These are phyloP conservation scores for Benitochromis conjunctus DNA, from an alignment of 2,113 vertebrate species.

Conservation along the genomic window DNA sequence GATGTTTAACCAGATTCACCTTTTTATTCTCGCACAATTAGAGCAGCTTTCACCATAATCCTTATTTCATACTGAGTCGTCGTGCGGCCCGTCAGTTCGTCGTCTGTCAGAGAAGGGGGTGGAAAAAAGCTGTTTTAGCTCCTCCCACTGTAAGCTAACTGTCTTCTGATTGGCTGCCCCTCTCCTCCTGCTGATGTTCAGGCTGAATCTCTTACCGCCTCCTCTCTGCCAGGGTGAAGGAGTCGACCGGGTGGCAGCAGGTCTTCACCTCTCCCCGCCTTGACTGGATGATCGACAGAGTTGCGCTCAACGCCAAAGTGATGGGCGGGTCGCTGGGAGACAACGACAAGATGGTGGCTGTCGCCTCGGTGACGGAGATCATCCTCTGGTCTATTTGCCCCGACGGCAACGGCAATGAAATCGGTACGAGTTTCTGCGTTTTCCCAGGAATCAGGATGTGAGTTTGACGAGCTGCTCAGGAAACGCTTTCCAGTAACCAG, in stretches of 20 bases:
- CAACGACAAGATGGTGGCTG: constrained; percentile 92
- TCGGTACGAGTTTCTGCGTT: constrained; percentile 64
- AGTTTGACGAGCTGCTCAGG: not conserved
- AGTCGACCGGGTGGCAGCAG: constrained; percentile 89
- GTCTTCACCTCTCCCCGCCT: constrained; percentile 86
- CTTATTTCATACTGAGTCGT: not conserved
- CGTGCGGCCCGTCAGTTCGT: fast-evolving
- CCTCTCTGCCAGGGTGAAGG: constrained; percentile 80
- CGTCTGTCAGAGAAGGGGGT: not conserved
- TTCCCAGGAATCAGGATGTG: fast-evolving
- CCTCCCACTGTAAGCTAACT: not conserved
- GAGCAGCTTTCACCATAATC: not conserved
- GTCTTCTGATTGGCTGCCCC: not conserved
- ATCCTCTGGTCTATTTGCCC: constrained; percentile 87
- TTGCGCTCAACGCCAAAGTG: constrained; percentile 87
- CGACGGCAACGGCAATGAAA: constrained; percentile 84
- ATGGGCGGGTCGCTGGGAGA: constrained; percentile 83
- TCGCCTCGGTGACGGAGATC: constrained; percentile 82
- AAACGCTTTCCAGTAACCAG: not conserved
- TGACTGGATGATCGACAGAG: constrained; percentile 86
- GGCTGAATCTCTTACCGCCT: not conserved
- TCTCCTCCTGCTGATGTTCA: fast-evolving
- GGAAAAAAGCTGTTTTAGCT: fast-evolving
- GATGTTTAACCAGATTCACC: no score
- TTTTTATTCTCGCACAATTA: no score